Evolutionary conservation across 30 jellyfish, hydroid and myxozoan genomes (phyloP), one percentile per base, ranked within the genome.

Genomic region (Mastigias papua): DNA sequence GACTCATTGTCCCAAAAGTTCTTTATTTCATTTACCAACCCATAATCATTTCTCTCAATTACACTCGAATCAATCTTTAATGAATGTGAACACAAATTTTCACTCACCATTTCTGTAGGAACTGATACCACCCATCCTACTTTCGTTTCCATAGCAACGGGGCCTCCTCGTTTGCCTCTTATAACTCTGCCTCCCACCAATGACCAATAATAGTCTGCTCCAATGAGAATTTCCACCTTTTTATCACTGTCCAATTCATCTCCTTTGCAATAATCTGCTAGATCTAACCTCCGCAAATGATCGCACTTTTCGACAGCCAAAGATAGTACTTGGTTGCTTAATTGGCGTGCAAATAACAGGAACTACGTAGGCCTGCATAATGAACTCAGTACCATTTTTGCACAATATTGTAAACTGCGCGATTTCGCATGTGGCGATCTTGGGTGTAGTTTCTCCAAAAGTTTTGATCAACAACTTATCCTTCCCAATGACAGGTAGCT

Each of bases 291-390:
- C 17, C 37, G 25, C 86, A 82, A 46, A 30, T 65, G 76, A 1
- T 75, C 68, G 77, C 51, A 69, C 8, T 82, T 82, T 8, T 19
- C 34, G 22, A 65, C 28, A 6, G 84, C 92, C 20, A 29, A 10
- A 19, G 58, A 27, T 30, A 82, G n/a, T 22, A 29, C 29, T 48
- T 82, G 92, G 35, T 50, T n/a, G 80, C 85, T n/a, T 82, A 9
- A 82, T 8, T 13, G 92, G 92, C 33, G 74, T 69, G 84, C 92
- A 82, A 34, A 65, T 82, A 26, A 49, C 64, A 4, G 86, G 86
- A 29, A 68, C 86, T 16, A 35, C 73, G 67, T 37, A 25, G 54
- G 86, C 92, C 10, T 82, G 72, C 13, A 79, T 63, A 17, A 28
- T 15, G 23, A 60, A 49, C 48, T 58, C 50, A 46, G 34, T 35